These are phyloP conservation scores for Petrocephalus sullivani DNA, from an alignment of 2,797 vertebrate genomes.

Conservation along the genomic window DNA sequence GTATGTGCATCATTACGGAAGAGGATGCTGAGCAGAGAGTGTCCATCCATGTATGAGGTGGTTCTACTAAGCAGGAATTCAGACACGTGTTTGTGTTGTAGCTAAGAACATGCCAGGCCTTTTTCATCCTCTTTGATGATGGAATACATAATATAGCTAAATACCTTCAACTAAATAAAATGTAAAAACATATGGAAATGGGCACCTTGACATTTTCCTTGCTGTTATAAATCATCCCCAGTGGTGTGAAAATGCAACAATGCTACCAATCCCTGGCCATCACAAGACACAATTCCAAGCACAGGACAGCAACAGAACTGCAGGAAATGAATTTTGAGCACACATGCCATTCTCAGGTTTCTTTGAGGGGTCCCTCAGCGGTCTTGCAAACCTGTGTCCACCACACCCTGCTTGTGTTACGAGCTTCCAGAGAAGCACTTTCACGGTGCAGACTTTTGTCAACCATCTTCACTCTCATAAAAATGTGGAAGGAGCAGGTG, in stretches of 20 bases:
- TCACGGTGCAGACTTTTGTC: background rate
- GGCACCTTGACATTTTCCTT: background rate
- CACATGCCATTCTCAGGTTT: too few species aligned
- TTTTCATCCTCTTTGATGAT: background rate
- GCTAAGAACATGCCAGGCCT: background rate
- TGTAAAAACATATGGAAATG: background rate
- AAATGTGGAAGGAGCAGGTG: background rate
- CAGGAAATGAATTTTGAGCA: too few species aligned
- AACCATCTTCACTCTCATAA: background rate
- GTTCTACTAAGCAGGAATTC: background rate
- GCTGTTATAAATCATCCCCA: background rate
- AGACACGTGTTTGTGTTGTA: background rate
- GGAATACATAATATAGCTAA: background rate
- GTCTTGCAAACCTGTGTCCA: background rate
- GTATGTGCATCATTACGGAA: background rate
- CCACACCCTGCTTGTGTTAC: background rate
- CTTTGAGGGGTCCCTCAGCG: too few species aligned
- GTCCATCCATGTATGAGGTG: background rate
- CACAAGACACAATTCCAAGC: too few species aligned
- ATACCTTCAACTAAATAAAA: background rate
- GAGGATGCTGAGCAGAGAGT: background rate
- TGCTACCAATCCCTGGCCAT: background rate
- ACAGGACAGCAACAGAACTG: too few species aligned
- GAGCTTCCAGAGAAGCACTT: background rate
- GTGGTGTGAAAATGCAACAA: background rate